These are phyloP conservation scores for Lasioglossum leucozonium DNA, from an alignment of 2,888 invertebrate species.

Conservation along the genomic window DNA sequence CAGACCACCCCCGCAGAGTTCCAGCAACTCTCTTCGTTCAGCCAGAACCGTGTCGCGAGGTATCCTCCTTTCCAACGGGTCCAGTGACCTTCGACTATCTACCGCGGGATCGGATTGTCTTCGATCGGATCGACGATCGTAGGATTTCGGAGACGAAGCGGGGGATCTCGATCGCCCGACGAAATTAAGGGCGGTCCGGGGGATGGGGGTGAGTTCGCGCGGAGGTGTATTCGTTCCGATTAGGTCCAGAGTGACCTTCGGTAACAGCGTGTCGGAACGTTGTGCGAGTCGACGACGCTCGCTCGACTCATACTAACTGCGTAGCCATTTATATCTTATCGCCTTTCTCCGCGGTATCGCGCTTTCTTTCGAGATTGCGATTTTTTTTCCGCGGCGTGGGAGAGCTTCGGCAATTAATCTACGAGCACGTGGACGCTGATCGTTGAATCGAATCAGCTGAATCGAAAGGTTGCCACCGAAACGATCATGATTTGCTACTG, in stretches of 20 bases:
- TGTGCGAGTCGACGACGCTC: not conserved
- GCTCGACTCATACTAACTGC: slow-evolving; percentile 47
- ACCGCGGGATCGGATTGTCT: not conserved
- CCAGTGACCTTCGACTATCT: slow-evolving; percentile 45
- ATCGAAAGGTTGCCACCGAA: not conserved
- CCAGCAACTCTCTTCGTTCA: slow-evolving; percentile 16
- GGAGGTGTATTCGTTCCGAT: too few species aligned
- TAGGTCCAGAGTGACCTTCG: too few species aligned
- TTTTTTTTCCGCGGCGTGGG: slow-evolving; percentile 11
- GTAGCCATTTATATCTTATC: slow-evolving; percentile 57
- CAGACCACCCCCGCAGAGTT: not conserved
- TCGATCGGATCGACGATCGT: not conserved
- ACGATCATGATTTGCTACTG: not conserved
- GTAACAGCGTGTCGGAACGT: not conserved
- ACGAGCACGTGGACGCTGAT: not conserved
- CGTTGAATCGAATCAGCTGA: slow-evolving; percentile 10
- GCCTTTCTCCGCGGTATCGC: slow-evolving; percentile 14
- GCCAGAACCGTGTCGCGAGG: slow-evolving; percentile 23
- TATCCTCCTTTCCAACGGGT: slow-evolving; percentile 35
- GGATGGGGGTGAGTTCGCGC: too few species aligned
- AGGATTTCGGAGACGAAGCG: too few species aligned
- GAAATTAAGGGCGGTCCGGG: too few species aligned
- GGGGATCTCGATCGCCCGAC: too few species aligned
- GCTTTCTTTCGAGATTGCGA: slow-evolving; percentile 27
- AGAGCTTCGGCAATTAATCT: not conserved